Base-by-base conservation (phyloP, 2,113 vertebrate species). In the Synodontis membranacea region DNA sequence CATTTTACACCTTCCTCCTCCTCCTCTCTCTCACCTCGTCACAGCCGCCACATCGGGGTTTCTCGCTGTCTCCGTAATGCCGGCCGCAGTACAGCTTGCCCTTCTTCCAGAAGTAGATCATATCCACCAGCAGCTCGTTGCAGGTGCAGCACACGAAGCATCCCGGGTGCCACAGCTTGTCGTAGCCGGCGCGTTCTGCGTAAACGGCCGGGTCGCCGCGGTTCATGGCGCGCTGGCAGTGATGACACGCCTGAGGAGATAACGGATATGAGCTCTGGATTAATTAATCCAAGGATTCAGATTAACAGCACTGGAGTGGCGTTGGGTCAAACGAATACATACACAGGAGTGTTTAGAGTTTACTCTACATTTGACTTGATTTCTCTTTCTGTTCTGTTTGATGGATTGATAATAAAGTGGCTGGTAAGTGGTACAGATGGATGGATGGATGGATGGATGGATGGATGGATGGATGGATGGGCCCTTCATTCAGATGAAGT, bases 41-140 rank as follows among this genome's bases (percentile, higher is more conserved):
- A 62, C 98, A 99, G 75, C 98, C 98, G 60, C 92, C 96, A 70
- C 98, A 99, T 17, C 98, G 97, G 0, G 98, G 98, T 90, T 97
- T 99, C 94, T 99, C 98, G 0, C 97, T 99, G 91, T 99, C 98
- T 68, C 98, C 98, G 1, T 99, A 99, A 91, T 99, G 98, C n/a
- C 98, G 96, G 83, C 98, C 98, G 76, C 98, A 99, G 91, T 95
- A 99, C 2, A 99, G 94, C 88, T 96, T 96, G 28, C 95, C 97
- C 56, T 96, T 98, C 94, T 99, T 99, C 96, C 96, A 99, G 94
- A 99, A 99, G 92, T 99, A 99, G 92, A 99, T 99, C 97, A 99
- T 97, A 93, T 99, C 98, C 1, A 99, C 98, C 52, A 99, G 95
- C 48, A 99, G 96, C 56, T 99, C 98, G 0, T 21, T 31, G 81